Evolutionary conservation across 2,797 vertebrate genomes (phyloP), one percentile per base, ranked within the genome.

Genomic region (Lepilemur ruficaudatus): DNA sequence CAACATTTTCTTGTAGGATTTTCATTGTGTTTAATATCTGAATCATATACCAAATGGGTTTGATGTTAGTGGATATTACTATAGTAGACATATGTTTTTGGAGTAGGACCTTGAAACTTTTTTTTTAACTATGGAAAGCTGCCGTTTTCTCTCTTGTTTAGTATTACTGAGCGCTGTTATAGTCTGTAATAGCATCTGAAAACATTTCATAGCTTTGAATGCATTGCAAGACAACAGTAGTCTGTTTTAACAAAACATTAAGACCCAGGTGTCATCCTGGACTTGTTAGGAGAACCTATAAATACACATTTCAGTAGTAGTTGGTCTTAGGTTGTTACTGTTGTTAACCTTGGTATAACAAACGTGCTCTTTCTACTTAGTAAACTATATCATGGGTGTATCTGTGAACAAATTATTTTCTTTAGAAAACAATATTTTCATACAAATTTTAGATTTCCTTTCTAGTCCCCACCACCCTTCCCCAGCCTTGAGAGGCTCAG

Each of bases 381-480:
- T 88, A 96, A 94, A 90, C 69, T 11, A 2, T 76, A 57, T 94
- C 1, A 5, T 95, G 67, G 18, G 61, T 75, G 1, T 95, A 52
- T 95, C 96, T 17, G 48, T 63, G 61, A 84, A 91, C 43, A 96
- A 50, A 88, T 52, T 69, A 57, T 94, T 95, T 97, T 95, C 84
- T 97, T 89, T 75, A 76, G 78, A 90, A 91, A 89, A 92, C 73
- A 81, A 6, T 78, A 78, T 91, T 92, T 93, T 25, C n/a, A 91
- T 86, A 89, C 82, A 80, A 52, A 93, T 91, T 96, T 96, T 80
- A 38, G 41, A 61, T 94, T 95, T 97, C 48, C 57, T 93, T 92
- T 82, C 79, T 82, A 84, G 88, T 82, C 73, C 63, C 69, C 75
- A 75, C 52, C 52, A 76, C 70, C 70, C 41, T 90, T 94, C 48